Evolutionary conservation across 2,113 vertebrate species (phyloP), one percentile per base, ranked within the genome.

Genomic region (Emydura subglobosa): DNA sequence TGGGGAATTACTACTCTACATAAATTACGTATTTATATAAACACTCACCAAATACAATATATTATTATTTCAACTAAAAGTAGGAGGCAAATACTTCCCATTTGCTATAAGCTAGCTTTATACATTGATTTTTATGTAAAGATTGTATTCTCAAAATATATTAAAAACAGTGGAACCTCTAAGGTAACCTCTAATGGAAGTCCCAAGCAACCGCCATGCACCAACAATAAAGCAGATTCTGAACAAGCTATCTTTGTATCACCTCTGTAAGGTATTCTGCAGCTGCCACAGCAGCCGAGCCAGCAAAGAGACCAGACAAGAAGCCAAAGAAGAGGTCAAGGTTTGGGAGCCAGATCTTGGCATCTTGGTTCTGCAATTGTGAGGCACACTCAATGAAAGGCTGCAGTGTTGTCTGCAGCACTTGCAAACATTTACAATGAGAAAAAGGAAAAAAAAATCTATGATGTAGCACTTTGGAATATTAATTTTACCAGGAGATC

Each of bases 321-420:
- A 86, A 86, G 72, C 31, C 78, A 84, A 65, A 93, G 82, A 87
- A 51, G 59, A 91, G 65, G 79, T 86, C 85, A 95, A 89, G 86
- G 76, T 68, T 82, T 91, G 53, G 0, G 4, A 95, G 82, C 61
- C 92, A 95, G 88, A 86, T 95, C 74, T 95, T 96, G 96, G 95
- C 95, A 95, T 88, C 54, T 2, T 2, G 79, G 74, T 89, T 86
- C 78, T 88, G 94, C 91, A 96, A 92, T 94, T 97, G 95, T 85
- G 93, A 86, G 44, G 39, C 50, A 86, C 29, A 55, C 54, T 95
- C 74, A 91, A 10, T 53, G 87, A 96, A 55, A 93, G 78, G 84
- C 90, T 65, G 53, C 80, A 84, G 84, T 94, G 92, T 89, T 92
- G 83, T 88, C 72, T 82, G 34, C 3, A 88, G 68, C 47, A 79